Conservation (phyloP, 2,797 vertebrate genomes). For the Eptatretus atami region DNA sequence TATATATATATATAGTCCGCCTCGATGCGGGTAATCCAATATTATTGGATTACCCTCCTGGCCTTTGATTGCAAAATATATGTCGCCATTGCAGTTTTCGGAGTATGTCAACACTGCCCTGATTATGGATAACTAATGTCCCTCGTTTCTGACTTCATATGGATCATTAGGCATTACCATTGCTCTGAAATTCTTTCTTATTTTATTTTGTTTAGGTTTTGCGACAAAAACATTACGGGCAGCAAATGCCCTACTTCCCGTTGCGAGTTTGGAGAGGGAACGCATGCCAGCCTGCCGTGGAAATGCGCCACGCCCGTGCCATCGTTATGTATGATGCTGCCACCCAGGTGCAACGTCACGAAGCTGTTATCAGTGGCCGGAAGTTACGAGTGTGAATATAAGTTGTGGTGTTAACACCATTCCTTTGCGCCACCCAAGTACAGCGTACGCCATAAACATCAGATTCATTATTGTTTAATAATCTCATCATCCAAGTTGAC, state of each 20-base stretch:
- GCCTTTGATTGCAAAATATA: background rate
- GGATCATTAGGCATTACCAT: no score
- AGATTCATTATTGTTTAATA: slow-evolving; percentile 7
- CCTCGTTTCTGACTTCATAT: slow-evolving; percentile 3
- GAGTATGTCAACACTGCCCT: background rate
- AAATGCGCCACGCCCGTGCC: slow-evolving; percentile 35
- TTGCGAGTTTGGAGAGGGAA: slow-evolving; percentile 69
- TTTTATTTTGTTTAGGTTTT: slow-evolving; percentile 21
- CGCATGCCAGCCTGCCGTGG: slow-evolving; percentile 62
- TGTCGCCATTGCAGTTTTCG: background rate
- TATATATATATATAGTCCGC: no score
- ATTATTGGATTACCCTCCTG: background rate
- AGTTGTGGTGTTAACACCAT: slow-evolving; percentile 71
- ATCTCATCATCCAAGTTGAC: background rate
- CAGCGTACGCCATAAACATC: slow-evolving; percentile 20
- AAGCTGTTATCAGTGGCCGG: slow-evolving; percentile 80
- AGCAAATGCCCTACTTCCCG: slow-evolving; percentile 65
- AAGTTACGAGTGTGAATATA: slow-evolving; percentile 91
- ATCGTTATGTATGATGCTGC: slow-evolving; percentile 67
- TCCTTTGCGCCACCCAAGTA: slow-evolving; percentile 85
- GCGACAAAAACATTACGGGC: slow-evolving; percentile 81
- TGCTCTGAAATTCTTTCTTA: no score
- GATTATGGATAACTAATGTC: background rate
- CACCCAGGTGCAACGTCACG: slow-evolving; percentile 88
- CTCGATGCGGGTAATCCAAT: no score